Conservation (phyloP, 2,113 vertebrate species). For the Abramis brama region DNA sequence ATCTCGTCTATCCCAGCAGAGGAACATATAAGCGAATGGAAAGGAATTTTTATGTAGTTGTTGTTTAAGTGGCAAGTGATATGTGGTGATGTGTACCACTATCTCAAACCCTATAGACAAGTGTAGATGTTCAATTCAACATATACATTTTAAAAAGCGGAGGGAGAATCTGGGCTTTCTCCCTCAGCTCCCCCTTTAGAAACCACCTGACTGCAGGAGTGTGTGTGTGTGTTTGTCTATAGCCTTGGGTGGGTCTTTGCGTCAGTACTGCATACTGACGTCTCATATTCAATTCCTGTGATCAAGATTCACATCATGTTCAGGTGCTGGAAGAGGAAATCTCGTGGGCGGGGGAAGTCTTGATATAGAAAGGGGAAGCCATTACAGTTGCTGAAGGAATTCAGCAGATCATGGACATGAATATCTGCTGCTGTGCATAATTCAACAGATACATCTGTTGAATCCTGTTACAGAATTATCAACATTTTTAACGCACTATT, state of each 20-base stretch:
- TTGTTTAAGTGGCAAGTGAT: not conserved
- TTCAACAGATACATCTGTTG: not conserved
- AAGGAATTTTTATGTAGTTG: not conserved
- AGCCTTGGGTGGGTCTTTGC: constrained; percentile 31
- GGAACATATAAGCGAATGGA: constrained; percentile 1
- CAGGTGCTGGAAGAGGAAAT: constrained; percentile 9
- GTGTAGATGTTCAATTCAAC: not conserved
- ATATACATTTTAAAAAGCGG: not conserved
- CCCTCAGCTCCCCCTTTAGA: constrained; percentile 11
- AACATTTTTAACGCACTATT: not conserved
- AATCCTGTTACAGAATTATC: not conserved
- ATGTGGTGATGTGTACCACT: not conserved
- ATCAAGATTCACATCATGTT: constrained; percentile 24
- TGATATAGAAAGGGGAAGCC: not conserved
- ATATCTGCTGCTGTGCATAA: not conserved
- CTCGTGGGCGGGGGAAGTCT: not conserved
- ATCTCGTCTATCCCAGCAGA: constrained; percentile 9
- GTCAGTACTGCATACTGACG: not conserved
- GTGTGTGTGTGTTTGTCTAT: constrained; percentile 28
- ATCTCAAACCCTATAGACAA: not conserved
- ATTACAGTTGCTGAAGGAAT: constrained; percentile 12
- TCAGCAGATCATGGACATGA: not conserved
- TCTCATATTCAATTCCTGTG: not conserved
- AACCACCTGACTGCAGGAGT: constrained; percentile 13
- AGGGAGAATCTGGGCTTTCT: not conserved